phyloP scores from a whole-genome alignment of 2,113 vertebrate species.

The Pterophyllum scalare region DNA sequence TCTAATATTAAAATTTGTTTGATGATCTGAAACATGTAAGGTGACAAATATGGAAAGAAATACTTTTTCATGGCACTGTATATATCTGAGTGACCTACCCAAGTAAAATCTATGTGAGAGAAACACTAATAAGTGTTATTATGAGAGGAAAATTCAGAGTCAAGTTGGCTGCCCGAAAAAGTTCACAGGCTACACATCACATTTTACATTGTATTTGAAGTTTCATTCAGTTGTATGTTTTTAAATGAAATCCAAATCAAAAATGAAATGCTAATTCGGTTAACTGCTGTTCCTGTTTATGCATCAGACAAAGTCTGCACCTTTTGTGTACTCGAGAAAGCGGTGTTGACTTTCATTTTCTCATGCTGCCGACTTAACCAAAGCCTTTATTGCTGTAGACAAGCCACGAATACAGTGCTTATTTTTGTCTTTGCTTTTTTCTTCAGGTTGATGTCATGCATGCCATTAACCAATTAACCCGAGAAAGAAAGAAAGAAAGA shows the following conservation, averaged over 20 bases:
- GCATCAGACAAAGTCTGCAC: neutral
- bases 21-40: neutral
- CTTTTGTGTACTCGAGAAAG: neutral
- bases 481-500: neutral
- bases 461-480: conserved; percentile 45
- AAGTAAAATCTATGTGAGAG: neutral
- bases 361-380: neutral
- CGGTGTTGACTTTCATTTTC: neutral
- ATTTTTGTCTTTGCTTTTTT: conserved; percentile 13
- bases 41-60: neutral
- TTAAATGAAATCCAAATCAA: neutral
- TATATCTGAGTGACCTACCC: rapidly evolving
- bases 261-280: neutral
- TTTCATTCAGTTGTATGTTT: neutral
- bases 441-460: conserved; percentile 22
- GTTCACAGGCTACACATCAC: neutral
- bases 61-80: rapidly evolving
- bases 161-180: neutral
- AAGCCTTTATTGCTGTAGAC: conserved; percentile 1
- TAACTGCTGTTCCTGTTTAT: neutral
- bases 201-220: neutral
- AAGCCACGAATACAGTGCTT: neutral
- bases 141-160: neutral
- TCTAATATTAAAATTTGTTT: neutral
- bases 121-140: neutral